Base-by-base conservation (phyloP, 2,797 vertebrate genomes). In the Scyliorhinus canicula region DNA sequence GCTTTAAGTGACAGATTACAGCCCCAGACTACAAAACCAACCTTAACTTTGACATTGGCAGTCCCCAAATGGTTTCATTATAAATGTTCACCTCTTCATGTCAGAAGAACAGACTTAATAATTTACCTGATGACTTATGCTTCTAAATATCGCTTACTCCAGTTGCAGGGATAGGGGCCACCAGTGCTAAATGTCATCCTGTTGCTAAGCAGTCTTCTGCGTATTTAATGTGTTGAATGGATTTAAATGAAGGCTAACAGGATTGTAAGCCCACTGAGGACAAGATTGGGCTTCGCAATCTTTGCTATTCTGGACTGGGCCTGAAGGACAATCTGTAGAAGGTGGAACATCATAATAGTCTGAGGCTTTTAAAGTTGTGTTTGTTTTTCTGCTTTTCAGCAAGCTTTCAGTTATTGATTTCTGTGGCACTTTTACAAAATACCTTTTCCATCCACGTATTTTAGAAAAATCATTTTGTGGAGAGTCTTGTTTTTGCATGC, bases 11-110 rank as follows among this genome's bases (percentile, higher is more conserved):
- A 90, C 52, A 90, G 35, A 21, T 60, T 90, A 57, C 52, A 60
- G 52, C 9, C 35, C 5, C 52, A 90, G 57, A 90, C 35, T n/a
- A 57, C 86, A 60, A 21, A 57, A 60, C 16, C n/a, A 60, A 60
- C 86, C 35, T 90, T 90, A 90, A 90, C 55, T 21, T 90, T 57
- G 86, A 90, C 86, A 90, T 90, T 90, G 55, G 35, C 55, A n/a
- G 31, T 40, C 19, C 55, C 86, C 55, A 40, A 21, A 16, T 57
- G 52, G 55, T 40, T 90, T 90, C 35, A 90, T 40, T 60, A 90
- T 57, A 90, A 90, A n/a, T 90, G 35, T 63, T n/a, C 16, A 40
- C 35, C 55, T n/a, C 35, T 60, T 60, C 2, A 60, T 60, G 35
- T n/a, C 14, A 60, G 31, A 47, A 47, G 79, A 82, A 7, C 44